phyloP scores from a whole-genome alignment of 2,888 invertebrate species.

The Hydropsyche betteni region DNA sequence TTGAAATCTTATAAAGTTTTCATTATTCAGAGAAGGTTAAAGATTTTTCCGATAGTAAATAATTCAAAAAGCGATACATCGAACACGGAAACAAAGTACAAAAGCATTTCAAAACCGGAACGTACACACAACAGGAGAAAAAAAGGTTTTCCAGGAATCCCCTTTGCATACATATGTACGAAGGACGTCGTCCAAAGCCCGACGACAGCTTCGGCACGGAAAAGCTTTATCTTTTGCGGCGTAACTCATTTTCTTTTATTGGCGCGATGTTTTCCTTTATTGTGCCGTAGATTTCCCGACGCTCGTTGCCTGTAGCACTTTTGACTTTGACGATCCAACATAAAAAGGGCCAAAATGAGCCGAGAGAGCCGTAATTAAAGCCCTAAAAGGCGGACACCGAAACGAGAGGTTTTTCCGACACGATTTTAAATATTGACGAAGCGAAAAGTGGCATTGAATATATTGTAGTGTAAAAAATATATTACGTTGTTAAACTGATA shows the following conservation, averaged over 20 bases:
- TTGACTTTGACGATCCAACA: slow-evolving; percentile 43
- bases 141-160: too few species aligned
- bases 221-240: slow-evolving; percentile 10
- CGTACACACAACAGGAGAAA: too few species aligned
- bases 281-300: slow-evolving; percentile 31
- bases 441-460: not conserved
- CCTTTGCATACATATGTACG: too few species aligned
- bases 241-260: slow-evolving; percentile 38
- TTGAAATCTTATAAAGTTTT: too few species aligned
- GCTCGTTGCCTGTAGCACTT: slow-evolving; percentile 30
- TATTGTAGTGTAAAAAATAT: too few species aligned
- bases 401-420: not conserved
- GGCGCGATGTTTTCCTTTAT: slow-evolving; percentile 35
- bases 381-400: slow-evolving; percentile 5
- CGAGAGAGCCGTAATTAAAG: slow-evolving; percentile 39
- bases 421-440: not conserved
- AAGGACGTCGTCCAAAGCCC: too few species aligned
- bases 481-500: too few species aligned
- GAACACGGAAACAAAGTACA: too few species aligned
- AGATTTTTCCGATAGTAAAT: too few species aligned
- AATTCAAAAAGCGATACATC: too few species aligned
- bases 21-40: too few species aligned
- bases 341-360: slow-evolving; percentile 26
- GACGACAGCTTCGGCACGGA: not conserved
- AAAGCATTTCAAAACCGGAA: too few species aligned